Evolutionary conservation across 2,797 vertebrate species (phyloP), one percentile per base, ranked within the genome.

Genomic region (Sebastes oblongus): DNA sequence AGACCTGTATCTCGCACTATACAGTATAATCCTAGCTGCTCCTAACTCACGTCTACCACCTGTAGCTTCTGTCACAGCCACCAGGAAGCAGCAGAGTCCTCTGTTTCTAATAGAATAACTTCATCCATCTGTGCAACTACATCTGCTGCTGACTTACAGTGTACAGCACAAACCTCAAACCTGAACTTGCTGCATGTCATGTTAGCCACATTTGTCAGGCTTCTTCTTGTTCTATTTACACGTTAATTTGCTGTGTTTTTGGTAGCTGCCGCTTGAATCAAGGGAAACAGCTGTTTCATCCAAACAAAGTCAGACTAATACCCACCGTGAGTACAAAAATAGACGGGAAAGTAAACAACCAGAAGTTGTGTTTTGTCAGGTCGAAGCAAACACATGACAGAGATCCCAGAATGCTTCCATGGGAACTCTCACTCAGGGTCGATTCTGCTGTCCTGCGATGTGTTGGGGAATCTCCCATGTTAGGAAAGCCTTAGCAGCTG

Each of bases 281-380:
- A 54, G 29, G 83, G 86, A 85, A 91, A 68, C 92, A 93, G 91
- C 93, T 92, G 92, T 85, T 92, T 81, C 77, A 78, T 80, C 80
- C 89, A 85, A 90, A 80, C 82, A 82, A 77, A 46, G 64, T 74
- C 66, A 66, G 83, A 89, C 88, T 71, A 76, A 87, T 54, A 42
- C 62, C 42, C 68, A 29, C 52, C 3, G 25, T 73, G 58, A 42
- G 54, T 71, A 34, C 56, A 14, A 29, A 86, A 46, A 42, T 20
- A 79, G 50, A 79, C 76, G 7, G 34, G 60, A 62, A 60, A 27
- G 61, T 83, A 86, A 89, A 82, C 81, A 92, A 89, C 82, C 85
- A 90, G 70, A 73, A 84, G 79, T 83, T 13, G 0, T 84, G 84
- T 89, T 90, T 88, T 84, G 77, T 86, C 81, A 85, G 84, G 58